Conservation (phyloP, 2,888 invertebrate genomes). For the Thecophora atra region DNA sequence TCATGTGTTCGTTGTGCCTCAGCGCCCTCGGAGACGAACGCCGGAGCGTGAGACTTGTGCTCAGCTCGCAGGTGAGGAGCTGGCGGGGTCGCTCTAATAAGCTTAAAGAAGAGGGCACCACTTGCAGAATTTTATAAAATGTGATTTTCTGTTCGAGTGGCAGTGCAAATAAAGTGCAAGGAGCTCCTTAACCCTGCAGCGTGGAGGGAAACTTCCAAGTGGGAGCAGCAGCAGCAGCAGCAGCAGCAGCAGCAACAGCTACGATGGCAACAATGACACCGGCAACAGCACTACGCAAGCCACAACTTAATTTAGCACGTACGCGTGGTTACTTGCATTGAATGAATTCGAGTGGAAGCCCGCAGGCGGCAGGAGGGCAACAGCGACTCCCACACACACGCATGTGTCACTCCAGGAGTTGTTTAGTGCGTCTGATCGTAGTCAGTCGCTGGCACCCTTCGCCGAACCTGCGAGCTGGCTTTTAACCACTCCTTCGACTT, state of each 20-base stretch:
- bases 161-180: conserved; percentile 40
- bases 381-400: not conserved
- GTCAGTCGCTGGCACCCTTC: not conserved
- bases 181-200: conserved; percentile 33
- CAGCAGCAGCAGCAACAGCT: not conserved
- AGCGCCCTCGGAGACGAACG: not conserved
- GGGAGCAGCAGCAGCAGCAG: not conserved
- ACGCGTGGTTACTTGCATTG: conserved; percentile 36
- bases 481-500: conserved; percentile 35
- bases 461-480: conserved; percentile 8
- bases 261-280: conserved; percentile 4
- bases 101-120: conserved; percentile 23
- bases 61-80: not conserved
- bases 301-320: conserved; percentile 37
- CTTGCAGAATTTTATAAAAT: conserved; percentile 31
- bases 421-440: conserved; percentile 13
- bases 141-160: conserved; percentile 34
- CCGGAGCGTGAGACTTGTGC: not conserved
- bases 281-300: conserved; percentile 29
- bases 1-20: conserved; percentile 15
- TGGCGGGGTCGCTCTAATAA: not conserved
- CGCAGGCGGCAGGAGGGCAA: not conserved
- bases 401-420: conserved; percentile 21
- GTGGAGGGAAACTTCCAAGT: not conserved
- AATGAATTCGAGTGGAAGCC: conserved; percentile 28